Percentiles rank a stretch among this genome's conserved stretches.
Conservation (phyloP, 2,797 vertebrate species). For the Notolepis coatsorum region DNA sequence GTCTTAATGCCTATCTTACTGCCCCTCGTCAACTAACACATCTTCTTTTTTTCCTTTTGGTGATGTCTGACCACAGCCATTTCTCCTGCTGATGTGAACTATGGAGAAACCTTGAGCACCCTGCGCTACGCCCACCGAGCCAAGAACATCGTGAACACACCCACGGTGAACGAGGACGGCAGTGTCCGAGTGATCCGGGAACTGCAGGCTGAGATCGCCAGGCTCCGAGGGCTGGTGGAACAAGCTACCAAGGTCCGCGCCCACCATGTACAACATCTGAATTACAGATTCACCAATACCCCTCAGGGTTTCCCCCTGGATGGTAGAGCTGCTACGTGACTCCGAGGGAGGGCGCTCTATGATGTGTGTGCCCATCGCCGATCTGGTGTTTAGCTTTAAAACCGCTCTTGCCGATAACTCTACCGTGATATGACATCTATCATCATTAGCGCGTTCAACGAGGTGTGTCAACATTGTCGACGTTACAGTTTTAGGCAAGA, state of each 20-base stretch:
- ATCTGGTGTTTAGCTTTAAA: no score
- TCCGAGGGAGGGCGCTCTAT: no score
- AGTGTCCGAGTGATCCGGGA: constrained; percentile 91
- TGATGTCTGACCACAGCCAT: constrained; percentile 77
- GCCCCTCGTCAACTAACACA: neutral
- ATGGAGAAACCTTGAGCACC: constrained; percentile 93
- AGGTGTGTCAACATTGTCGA: no score
- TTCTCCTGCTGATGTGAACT: constrained; percentile 95
- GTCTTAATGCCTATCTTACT: neutral
- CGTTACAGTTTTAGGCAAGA: no score
- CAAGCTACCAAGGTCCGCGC: constrained; percentile 88
- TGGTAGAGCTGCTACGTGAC: no score
- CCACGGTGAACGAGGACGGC: constrained; percentile 92
- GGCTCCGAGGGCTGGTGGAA: constrained; percentile 87
- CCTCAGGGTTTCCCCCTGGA: no score
- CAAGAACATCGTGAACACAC: constrained; percentile 97
- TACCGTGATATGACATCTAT: no score
- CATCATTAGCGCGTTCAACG: no score
- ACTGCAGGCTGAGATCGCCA: constrained; percentile 89
- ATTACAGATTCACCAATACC: no score
- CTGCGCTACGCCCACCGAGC: constrained; percentile 94
- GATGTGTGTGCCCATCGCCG: no score
- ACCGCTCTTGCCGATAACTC: no score
- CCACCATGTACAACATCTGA: neutral
- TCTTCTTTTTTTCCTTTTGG: constrained; percentile 1